Conservation (phyloP, 53 echinoderm and acorn worm genomes). For the Hippasteria phrygiana region DNA sequence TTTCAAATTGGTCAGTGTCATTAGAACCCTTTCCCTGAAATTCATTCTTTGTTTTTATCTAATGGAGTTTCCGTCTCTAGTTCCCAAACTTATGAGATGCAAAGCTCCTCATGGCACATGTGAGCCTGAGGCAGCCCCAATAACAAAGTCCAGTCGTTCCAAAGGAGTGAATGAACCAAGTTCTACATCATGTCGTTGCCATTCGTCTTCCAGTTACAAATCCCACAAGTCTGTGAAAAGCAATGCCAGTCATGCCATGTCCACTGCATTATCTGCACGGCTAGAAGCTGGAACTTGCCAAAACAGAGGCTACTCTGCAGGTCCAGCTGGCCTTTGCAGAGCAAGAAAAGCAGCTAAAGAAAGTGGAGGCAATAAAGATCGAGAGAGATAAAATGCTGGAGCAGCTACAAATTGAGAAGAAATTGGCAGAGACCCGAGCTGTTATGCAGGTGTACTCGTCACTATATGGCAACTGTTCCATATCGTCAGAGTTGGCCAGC, state of each 20-base stretch:
- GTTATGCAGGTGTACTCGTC: not conserved
- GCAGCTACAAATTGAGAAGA: not conserved
- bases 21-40: no score
- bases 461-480: not conserved
- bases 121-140: not conserved
- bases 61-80: no score
- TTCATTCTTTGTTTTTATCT: no score
- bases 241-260: not conserved
- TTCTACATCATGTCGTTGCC: not conserved
- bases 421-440: slow-evolving; percentile 3
- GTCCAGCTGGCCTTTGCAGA: slow-evolving; percentile 10
- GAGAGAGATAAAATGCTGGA: not conserved
- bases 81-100: no score
- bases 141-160: not conserved
- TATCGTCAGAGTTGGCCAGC: not conserved
- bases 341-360: not conserved
- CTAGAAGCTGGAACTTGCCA: not conserved
- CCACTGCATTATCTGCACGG: not conserved
- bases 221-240: not conserved
- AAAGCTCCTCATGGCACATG: not conserved
- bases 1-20: no score
- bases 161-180: not conserved
- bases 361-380: not conserved
- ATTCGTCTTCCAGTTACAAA: not conserved
- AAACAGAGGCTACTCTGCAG: slow-evolving; percentile 14